These are phyloP conservation scores for Orussus abietinus DNA, from an alignment of 1,140 invertebrate species.

Conservation along the genomic window DNA sequence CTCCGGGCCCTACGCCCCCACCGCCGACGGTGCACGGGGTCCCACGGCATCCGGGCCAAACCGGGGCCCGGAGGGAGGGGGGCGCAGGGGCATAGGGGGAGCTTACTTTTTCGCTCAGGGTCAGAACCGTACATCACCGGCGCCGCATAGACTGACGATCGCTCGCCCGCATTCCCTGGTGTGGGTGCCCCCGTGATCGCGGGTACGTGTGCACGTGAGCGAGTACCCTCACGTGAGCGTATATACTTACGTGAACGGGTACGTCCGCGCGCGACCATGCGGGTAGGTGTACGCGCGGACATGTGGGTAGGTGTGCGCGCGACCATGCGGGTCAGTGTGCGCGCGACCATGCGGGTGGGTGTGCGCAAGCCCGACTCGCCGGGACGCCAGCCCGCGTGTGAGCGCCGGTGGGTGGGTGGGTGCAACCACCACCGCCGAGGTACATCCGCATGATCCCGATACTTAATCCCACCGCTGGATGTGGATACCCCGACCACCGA, in stretches of 20 bases:
- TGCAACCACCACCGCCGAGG: not conserved
- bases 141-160: constrained; percentile 35
- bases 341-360: not conserved
- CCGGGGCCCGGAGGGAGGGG: constrained; percentile 4
- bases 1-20: constrained; percentile 38
- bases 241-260: too few relatives aligned
- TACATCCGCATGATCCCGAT: not conserved
- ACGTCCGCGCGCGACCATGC: too few relatives aligned
- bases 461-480: not conserved
- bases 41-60: constrained; percentile 11
- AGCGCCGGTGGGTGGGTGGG: too few relatives aligned
- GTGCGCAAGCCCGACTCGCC: constrained; percentile 12
- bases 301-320: not conserved
- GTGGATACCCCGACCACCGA: constrained; percentile 12
- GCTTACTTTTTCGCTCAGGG: constrained; percentile 44
- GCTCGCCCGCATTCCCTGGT: constrained; percentile 27
- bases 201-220: too few relatives aligned
- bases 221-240: too few relatives aligned
- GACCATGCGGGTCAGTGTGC: not conserved
- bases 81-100: constrained; percentile 7
- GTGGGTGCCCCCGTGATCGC: too few relatives aligned
- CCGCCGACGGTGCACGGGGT: constrained; percentile 14
- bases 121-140: constrained; percentile 49
- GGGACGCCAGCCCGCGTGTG: constrained; percentile 12
- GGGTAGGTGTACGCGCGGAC: too few relatives aligned